Conservation (phyloP, 2,888 invertebrate species). For the Drosophila setosimentum region DNA sequence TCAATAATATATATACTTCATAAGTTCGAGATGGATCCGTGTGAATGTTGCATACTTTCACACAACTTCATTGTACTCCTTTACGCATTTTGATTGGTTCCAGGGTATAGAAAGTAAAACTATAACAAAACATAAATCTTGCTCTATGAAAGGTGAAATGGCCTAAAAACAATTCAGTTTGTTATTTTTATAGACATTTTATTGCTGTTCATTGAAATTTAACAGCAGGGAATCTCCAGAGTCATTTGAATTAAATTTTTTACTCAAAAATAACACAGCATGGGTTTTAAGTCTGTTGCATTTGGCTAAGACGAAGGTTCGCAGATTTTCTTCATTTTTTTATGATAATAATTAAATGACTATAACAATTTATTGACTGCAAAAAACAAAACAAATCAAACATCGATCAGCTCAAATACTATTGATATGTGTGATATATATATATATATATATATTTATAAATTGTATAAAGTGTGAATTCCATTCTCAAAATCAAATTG, state of each 20-base stretch:
- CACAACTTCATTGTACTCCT: not conserved
- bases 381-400: not conserved
- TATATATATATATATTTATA: not conserved
- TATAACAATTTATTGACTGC: not conserved
- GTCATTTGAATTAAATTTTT: not conserved
- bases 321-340: not conserved
- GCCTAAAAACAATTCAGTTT: constrained; percentile 16
- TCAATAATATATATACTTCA: not conserved
- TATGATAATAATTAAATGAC: not conserved
- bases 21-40: not conserved
- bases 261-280: not conserved
- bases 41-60: not conserved
- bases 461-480: not conserved
- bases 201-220: not conserved
- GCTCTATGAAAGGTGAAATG: constrained; percentile 5
- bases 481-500: not conserved
- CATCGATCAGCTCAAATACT: not conserved
- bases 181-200: constrained; percentile 10
- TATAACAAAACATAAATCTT: not conserved
- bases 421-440: not conserved
- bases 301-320: not conserved
- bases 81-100: not conserved
- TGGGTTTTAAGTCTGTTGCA: not conserved
- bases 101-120: not conserved
- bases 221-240: not conserved